Evolutionary conservation across 2,797 vertebrate genomes (phyloP), one percentile per base, ranked within the genome.

Genomic region (Crenichthys baileyi): DNA sequence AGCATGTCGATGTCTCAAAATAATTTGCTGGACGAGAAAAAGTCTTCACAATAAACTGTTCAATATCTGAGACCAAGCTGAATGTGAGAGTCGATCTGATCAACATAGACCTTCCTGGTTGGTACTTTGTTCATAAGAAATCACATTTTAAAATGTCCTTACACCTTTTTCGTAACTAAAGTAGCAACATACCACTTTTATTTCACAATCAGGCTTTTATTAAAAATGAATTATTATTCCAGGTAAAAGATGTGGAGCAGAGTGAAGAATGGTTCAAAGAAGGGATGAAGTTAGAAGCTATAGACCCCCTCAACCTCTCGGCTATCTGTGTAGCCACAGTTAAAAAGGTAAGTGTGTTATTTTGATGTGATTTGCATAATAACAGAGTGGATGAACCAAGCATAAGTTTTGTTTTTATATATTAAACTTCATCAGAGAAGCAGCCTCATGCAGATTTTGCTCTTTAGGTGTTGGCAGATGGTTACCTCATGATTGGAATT

Each of bases 241-340:
- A 99, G 98, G 97, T 98, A 77, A 98, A 95, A 94, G 98, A 99
- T 77, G 96, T 98, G 90, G 98, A 99, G 79, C 96, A 97, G 93
- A 97, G 88, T 91, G 97, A 96, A 81, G 97, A 99, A 7, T 99
- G 98, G 98, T 99, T 97, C 94, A 97, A 96, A 94, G 98, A 99
- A 85, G 98, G 97, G 82, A 99, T 99, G 98, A 99, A 99, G 93
- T 87, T 99, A 83, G 98, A 99, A 96, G 98, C 98, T 89, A 99
- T 99, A 81, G 98, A 99, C 83, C 98, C 98, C 61, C 96, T 99
- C 93, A 99, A 99, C 94, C 97, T 99, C 93, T 99, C 98, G 58
- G 97, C 98, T 92, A 99, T 99, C 96, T 99, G 98, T 95, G 98
- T 99, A 79, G 98, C 97, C 88, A 99, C 98, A 89, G 98, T 99